Conservation (phyloP, 2,797 vertebrate genomes). For the Characodon lateralis region DNA sequence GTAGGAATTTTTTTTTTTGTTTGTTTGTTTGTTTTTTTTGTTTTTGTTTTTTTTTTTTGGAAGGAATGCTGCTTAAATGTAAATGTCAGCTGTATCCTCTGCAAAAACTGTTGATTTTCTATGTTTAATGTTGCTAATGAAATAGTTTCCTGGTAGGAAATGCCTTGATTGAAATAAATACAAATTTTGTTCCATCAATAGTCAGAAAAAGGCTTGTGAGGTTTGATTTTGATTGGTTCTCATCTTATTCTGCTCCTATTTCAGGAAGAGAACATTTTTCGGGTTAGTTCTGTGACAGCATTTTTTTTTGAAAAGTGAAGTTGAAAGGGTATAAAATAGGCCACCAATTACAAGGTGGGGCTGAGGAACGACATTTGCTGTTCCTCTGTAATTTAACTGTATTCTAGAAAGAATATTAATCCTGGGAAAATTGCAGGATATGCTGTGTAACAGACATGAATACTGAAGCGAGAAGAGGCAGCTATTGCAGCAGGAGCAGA, state of each 20-base stretch:
- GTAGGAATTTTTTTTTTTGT: slow-evolving; percentile 13
- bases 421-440: slow-evolving; percentile 3
- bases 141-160: neutral
- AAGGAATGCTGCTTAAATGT: slow-evolving; percentile 23
- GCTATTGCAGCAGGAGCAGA: too few species aligned
- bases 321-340: neutral
- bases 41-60: neutral
- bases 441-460: neutral
- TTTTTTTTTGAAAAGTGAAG: neutral
- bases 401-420: slow-evolving; percentile 4
- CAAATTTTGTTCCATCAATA: neutral
- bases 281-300: neutral
- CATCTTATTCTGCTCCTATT: neutral
- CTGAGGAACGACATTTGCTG: neutral
- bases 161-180: neutral
- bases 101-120: slow-evolving; percentile 16
- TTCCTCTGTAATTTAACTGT: slow-evolving; percentile 14
- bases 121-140: neutral
- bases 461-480: neutral
- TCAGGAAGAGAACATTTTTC: neutral
- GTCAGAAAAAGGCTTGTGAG: neutral
- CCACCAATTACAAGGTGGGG: neutral
- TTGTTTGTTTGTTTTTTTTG: neutral
- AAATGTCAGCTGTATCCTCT: slow-evolving; percentile 47
- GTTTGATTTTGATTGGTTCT: slow-evolving; percentile 3